Evolutionary conservation across 2,888 invertebrate genomes (phyloP).

Genomic region (Ectemnius lituratus): DNA sequence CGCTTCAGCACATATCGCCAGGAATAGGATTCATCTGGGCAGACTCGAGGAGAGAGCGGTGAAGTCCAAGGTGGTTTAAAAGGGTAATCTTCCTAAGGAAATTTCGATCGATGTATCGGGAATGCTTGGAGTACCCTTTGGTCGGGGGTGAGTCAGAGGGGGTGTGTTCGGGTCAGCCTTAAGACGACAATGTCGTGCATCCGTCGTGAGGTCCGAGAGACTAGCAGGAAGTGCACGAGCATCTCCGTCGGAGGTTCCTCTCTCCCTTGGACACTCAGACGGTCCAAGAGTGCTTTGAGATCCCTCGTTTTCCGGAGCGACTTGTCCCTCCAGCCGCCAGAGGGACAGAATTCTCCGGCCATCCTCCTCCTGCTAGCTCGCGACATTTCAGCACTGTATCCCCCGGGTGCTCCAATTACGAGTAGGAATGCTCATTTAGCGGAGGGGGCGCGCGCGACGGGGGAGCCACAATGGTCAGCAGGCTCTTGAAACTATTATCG

Average conservation of each 20-base stretch:
- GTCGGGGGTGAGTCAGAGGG: slow-evolving; percentile 42
- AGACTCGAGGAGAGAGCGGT: too few species aligned
- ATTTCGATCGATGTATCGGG: neutral
- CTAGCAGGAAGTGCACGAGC: slow-evolving; percentile 30
- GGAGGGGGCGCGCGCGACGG: slow-evolving; percentile 59
- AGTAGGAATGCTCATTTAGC: slow-evolving; percentile 73
- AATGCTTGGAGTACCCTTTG: slow-evolving; percentile 26
- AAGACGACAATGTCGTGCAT: slow-evolving; percentile 46
- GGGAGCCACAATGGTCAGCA: slow-evolving; percentile 71
- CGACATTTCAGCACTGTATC: slow-evolving; percentile 46
- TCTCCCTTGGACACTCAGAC: slow-evolving; percentile 64
- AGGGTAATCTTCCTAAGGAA: neutral
- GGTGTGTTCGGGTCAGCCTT: slow-evolving; percentile 2
- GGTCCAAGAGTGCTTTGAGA: slow-evolving; percentile 65
- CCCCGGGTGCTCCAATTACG: slow-evolving; percentile 72
- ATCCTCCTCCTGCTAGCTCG: slow-evolving; percentile 15
- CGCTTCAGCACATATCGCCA: too few species aligned
- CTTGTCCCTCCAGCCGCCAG: slow-evolving; percentile 14
- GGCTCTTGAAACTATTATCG: slow-evolving; percentile 73
- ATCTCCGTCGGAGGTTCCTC: slow-evolving; percentile 41
- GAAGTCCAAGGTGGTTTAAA: too few species aligned
- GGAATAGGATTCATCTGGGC: too few species aligned
- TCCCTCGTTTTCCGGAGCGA: slow-evolving; percentile 51
- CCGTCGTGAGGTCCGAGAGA: slow-evolving; percentile 34
- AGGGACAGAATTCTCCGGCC: neutral